Evolutionary conservation across 2,797 vertebrate species (phyloP).

Genomic region (Sparidentex hasta): DNA sequence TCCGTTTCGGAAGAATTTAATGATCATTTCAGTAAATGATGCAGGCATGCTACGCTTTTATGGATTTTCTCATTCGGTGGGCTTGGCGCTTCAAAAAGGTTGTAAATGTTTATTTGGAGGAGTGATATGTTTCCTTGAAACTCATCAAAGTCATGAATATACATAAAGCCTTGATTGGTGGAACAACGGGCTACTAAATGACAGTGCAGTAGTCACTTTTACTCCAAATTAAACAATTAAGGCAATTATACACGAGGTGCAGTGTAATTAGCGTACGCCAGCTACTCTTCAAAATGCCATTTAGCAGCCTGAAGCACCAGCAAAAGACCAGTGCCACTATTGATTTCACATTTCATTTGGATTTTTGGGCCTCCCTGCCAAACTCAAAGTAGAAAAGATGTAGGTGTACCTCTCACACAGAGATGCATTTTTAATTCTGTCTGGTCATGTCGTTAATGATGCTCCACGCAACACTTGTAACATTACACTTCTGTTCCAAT

Average conservation of each 20-base stretch:
- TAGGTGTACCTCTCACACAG: constrained; percentile 10
- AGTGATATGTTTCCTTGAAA: constrained; percentile 54
- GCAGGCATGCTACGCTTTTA: constrained; percentile 27
- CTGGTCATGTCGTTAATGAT: constrained; percentile 38
- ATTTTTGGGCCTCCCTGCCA: constrained; percentile 52
- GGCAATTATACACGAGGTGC: constrained; percentile 78
- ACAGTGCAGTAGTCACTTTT: constrained; percentile 71
- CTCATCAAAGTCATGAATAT: constrained; percentile 72
- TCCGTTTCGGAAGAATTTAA: constrained; percentile 49
- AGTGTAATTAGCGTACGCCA: constrained; percentile 74
- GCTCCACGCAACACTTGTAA: constrained; percentile 23
- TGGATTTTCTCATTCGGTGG: constrained; percentile 46
- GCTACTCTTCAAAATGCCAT: constrained; percentile 79
- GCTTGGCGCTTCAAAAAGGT: constrained; percentile 55
- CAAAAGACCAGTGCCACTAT: constrained; percentile 62
- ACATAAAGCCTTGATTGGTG: constrained; percentile 55
- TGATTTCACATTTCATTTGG: constrained; percentile 56
- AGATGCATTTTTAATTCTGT: constrained; percentile 32
- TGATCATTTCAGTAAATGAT: constrained; percentile 60
- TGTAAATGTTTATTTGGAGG: constrained; percentile 68
- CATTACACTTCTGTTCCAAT: constrained; percentile 26
- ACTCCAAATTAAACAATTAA: constrained; percentile 83
- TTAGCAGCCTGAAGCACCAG: constrained; percentile 73
- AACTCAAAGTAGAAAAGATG: constrained; percentile 47
- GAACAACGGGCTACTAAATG: constrained; percentile 70